Conservation (phyloP, 1,140 invertebrate genomes). For the Eriocheir sinensis region DNA sequence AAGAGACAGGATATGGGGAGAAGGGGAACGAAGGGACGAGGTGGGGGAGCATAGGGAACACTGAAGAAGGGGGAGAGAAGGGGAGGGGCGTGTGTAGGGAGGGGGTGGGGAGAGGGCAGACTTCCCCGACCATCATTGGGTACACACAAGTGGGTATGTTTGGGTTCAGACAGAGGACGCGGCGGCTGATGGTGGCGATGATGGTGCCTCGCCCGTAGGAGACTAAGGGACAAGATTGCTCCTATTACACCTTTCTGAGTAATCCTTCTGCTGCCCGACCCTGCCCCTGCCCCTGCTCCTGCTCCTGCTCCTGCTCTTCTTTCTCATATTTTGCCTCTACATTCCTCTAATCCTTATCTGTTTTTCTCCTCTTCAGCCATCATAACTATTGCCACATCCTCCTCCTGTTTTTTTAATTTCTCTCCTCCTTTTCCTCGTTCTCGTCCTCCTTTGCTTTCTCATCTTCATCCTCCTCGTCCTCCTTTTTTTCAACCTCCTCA, state of each 20-base stretch:
- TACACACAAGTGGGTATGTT: constrained; percentile 13
- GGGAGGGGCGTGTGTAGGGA: background rate
- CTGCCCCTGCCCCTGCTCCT: background rate
- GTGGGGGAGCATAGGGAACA: background rate
- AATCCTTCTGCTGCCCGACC: background rate
- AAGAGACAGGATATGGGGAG: background rate
- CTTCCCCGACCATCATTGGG: background rate
- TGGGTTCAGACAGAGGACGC: background rate
- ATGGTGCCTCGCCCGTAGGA: background rate
- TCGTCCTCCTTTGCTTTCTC: too few species aligned
- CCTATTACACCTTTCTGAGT: background rate
- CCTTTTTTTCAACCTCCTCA: too few species aligned
- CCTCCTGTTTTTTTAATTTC: too few species aligned
- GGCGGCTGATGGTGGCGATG: background rate
- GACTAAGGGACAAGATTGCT: background rate
- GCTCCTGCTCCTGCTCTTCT: background rate
- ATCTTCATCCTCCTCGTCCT: too few species aligned
- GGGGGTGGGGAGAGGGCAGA: background rate
- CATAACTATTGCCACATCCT: too few species aligned
- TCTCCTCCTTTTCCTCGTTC: too few species aligned
- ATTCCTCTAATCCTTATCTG: too few species aligned
- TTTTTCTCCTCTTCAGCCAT: too few species aligned
- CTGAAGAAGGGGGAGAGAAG: background rate
- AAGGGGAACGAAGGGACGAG: background rate
- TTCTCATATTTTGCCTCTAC: too few species aligned